These are phyloP conservation scores for Ailurus styani DNA, from an alignment of 2,113 vertebrate species.

Conservation along the genomic window DNA sequence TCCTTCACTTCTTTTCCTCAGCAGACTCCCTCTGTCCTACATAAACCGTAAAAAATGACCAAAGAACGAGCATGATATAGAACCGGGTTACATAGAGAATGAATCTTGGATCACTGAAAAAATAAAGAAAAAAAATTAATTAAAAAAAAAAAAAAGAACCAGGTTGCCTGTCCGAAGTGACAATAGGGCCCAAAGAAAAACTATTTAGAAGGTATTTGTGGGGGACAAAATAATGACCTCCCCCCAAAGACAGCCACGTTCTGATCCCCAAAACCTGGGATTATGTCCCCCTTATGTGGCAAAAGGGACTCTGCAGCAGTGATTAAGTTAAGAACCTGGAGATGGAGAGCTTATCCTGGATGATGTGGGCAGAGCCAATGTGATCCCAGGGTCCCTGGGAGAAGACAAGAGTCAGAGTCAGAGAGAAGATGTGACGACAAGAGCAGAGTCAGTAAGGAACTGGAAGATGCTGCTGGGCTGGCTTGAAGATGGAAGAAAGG, in stretches of 20 bases:
- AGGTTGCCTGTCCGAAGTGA: background rate
- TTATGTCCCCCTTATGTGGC: background rate
- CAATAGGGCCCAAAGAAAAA: background rate
- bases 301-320: background rate
- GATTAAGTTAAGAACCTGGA: background rate
- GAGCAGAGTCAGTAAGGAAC: background rate
- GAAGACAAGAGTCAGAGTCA: background rate
- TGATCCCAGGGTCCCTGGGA: background rate
- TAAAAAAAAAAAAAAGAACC: no score
- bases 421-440: background rate
- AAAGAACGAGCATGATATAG: background rate
- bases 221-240: background rate
- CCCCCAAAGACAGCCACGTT: background rate
- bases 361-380: fast-evolving
- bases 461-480: background rate
- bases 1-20: background rate
- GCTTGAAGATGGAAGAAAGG: background rate
- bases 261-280: background rate
- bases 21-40: background rate
- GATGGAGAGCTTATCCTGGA: background rate
- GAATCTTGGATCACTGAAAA: no score
- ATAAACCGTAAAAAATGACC: background rate
- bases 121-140: no score
- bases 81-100: no score
- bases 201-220: background rate